A percentile compares a stretch with the other conserved stretches of the same genome.
Conservation (phyloP, 2,888 invertebrate species). For the Argynnis bischoffii region DNA sequence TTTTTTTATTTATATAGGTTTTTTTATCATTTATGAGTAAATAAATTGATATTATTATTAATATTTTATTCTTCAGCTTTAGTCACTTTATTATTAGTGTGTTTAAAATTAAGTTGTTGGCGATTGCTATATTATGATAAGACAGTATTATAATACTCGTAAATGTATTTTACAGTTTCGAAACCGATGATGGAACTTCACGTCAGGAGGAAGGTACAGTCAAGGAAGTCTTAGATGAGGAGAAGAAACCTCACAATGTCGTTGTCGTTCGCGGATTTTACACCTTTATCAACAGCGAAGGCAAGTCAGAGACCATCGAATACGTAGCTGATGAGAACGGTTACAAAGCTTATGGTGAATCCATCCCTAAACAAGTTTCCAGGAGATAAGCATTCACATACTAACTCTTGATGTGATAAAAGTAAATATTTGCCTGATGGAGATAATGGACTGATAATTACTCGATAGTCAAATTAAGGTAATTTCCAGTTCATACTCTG, state of each 20-base stretch:
- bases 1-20: too few relatives aligned
- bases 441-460: not conserved
- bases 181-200: slow-evolving; percentile 81
- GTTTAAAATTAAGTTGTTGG: too few relatives aligned
- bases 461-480: too few relatives aligned
- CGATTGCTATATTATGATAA: too few relatives aligned
- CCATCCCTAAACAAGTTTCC: slow-evolving; percentile 79
- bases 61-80: too few relatives aligned
- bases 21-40: too few relatives aligned
- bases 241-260: slow-evolving; percentile 80
- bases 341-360: slow-evolving; percentile 83
- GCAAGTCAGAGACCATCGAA: slow-evolving; percentile 72
- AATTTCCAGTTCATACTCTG: slow-evolving; percentile 1
- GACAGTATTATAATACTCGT: too few relatives aligned
- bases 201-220: slow-evolving; percentile 76
- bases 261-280: slow-evolving; percentile 83
- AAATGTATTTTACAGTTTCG: slow-evolving; percentile 57
- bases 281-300: slow-evolving; percentile 80
- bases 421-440: slow-evolving; percentile 15
- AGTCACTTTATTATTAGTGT: too few relatives aligned
- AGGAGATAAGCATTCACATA: slow-evolving; percentile 41
- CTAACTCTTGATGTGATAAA: not conserved
- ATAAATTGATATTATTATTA: too few relatives aligned
- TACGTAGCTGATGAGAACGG: slow-evolving; percentile 85
- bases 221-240: slow-evolving; percentile 71